Percentiles rank a stretch among this genome's conserved stretches.
Conservation (phyloP, 2,888 invertebrate species). For the Carterocephalus palaemon region DNA sequence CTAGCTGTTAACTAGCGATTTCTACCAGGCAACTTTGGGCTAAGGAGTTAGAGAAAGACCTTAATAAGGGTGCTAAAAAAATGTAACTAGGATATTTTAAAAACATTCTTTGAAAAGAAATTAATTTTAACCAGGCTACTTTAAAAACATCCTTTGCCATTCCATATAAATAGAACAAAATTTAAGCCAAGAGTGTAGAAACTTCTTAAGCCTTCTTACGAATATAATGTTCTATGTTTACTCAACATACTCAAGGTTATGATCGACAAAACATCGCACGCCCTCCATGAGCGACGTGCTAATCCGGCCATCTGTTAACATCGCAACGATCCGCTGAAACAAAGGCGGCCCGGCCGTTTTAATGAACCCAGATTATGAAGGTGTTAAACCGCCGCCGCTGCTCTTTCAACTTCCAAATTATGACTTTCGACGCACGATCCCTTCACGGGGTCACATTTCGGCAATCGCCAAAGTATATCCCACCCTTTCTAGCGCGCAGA, state of each 20-base stretch:
- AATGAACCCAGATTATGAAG: conserved; percentile 78
- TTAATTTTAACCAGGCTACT: too few species aligned
- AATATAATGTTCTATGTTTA: background rate
- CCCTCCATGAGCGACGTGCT: conserved; percentile 57
- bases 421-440: conserved; percentile 63
- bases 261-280: conserved; percentile 38
- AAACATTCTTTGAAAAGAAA: too few species aligned
- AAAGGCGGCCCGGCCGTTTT: conserved; percentile 71
- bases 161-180: too few species aligned
- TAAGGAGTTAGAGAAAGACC: too few species aligned
- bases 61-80: too few species aligned
- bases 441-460: conserved; percentile 70
- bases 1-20: too few species aligned
- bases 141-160: too few species aligned
- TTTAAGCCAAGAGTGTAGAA: too few species aligned
- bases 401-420: conserved; percentile 77
- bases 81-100: too few species aligned
- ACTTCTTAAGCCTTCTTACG: too few species aligned
- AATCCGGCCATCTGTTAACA: conserved; percentile 75
- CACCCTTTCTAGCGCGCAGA: conserved; percentile 50
- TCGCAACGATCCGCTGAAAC: conserved; percentile 74
- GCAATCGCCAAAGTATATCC: conserved; percentile 60
- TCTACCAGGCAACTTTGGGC: too few species aligned
- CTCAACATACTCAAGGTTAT: background rate
- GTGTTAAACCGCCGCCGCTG: conserved; percentile 72